phyloP scores from a whole-genome alignment of 2,113 vertebrate species.

The Hippopotamus amphibius region DNA sequence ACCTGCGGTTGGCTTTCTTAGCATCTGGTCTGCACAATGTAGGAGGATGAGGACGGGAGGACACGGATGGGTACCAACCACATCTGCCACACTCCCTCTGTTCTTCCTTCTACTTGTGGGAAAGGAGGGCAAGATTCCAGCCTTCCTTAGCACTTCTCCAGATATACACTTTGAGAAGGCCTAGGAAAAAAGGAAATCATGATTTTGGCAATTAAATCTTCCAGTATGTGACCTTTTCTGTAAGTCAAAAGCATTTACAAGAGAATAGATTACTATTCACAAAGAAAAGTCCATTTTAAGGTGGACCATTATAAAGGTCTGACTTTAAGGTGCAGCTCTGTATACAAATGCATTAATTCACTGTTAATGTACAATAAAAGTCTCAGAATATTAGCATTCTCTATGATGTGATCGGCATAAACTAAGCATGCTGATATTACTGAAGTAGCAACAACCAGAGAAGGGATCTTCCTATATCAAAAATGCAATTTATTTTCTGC shows the following conservation, averaged over 20 bases:
- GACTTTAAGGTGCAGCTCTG: neutral
- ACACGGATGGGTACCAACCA: neutral
- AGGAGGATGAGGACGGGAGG: neutral
- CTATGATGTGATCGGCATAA: neutral
- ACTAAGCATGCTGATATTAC: neutral
- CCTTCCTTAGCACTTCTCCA: neutral
- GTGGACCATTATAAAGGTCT: neutral
- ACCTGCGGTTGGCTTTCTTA: neutral
- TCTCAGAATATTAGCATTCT: neutral
- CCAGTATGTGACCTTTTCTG: neutral
- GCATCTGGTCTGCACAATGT: neutral
- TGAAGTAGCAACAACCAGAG: neutral
- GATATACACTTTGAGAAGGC: neutral
- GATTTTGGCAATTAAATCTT: neutral
- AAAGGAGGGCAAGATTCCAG: neutral
- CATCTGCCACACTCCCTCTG: neutral
- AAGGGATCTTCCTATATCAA: neutral
- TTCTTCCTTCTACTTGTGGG: neutral
- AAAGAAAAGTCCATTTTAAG: neutral
- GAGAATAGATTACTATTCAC: neutral
- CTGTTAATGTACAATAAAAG: neutral
- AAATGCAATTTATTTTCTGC: neutral
- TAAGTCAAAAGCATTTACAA: slow-evolving; percentile 23
- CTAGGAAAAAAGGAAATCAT: neutral
- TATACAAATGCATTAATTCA: neutral